Base-by-base conservation (phyloP, 2,113 vertebrate species). In the Benitochromis conjunctus region DNA sequence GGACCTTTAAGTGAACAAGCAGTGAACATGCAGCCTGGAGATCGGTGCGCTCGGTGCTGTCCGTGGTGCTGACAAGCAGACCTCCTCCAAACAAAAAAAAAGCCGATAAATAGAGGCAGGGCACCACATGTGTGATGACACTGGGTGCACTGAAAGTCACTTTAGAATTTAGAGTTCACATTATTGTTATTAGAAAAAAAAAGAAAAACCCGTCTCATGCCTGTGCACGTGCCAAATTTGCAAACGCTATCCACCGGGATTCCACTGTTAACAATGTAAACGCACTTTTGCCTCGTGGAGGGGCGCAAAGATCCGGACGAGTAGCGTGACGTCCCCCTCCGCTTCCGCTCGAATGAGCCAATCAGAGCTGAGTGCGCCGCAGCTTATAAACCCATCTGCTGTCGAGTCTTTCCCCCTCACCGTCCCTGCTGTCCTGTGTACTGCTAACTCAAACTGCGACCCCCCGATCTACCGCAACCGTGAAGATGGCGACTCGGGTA, bases 401-500 rank as follows among this genome's bases (percentile, higher is more conserved):
- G 89, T 80, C 86, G 85, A 82, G 80, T 81, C 51, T 46, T 38
- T 26, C 85, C 55, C 5, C 62, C 81, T 56, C 71, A 41, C 71
- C 31, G 87, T 87, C 87, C 81, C 85, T 74, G 16, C 88, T 19
- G 80, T 88, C 82, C 69, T 80, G 10, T 18, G 86, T 82, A 48
- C 31, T 62, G 41, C 2, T 34, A 71, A 82, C 34, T 91, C 69
- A 54, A 89, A 57, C 86, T 69, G 79, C 91, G 84, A 81, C 6
- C 18, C 84, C 34, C 79, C 55, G 46, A 91, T 82, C 90, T 80
- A 58, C 86, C 34, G 36, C 83, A 81, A 89, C 91, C 90, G 91
- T 76, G 90, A 96, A 94, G 92, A 96, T 96, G 96, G 94, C 96
- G 92, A 64, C 96, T 88, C 94, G 95, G 95, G 96, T 96, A 96